Evolutionary conservation across 2,113 vertebrate species (phyloP).

Genomic region (Emydura subglobosa): DNA sequence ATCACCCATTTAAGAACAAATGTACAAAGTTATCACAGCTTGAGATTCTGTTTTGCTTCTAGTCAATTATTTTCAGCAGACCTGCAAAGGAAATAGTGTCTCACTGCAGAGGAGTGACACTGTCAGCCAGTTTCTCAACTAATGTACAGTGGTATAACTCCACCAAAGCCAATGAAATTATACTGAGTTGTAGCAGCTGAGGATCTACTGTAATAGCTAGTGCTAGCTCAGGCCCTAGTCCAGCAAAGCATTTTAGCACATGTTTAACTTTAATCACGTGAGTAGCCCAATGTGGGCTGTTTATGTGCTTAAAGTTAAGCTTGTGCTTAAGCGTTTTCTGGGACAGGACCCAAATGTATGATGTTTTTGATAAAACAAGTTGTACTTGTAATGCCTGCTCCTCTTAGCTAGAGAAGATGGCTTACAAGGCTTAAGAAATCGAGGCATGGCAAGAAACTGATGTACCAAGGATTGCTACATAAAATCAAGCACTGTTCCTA

Average conservation of each 20-base stretch:
- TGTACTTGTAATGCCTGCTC: neutral
- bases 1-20: conserved; percentile 43
- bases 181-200: neutral
- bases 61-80: conserved; percentile 23
- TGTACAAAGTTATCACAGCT: neutral
- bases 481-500: neutral
- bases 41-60: neutral
- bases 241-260: neutral
- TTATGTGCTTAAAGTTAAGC: neutral
- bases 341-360: neutral
- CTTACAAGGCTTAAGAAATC: neutral
- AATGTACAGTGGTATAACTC: neutral
- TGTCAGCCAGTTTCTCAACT: neutral
- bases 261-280: neutral
- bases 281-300: neutral
- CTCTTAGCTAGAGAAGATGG: neutral
- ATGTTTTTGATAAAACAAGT: neutral
- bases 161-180: neutral
- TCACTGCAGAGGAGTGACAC: neutral
- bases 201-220: neutral
- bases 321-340: neutral
- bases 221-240: neutral
- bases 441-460: accelerated
- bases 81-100: neutral
- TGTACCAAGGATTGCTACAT: neutral